Base-by-base conservation (phyloP, 2,797 vertebrate genomes). In the Squalus acanthias region DNA sequence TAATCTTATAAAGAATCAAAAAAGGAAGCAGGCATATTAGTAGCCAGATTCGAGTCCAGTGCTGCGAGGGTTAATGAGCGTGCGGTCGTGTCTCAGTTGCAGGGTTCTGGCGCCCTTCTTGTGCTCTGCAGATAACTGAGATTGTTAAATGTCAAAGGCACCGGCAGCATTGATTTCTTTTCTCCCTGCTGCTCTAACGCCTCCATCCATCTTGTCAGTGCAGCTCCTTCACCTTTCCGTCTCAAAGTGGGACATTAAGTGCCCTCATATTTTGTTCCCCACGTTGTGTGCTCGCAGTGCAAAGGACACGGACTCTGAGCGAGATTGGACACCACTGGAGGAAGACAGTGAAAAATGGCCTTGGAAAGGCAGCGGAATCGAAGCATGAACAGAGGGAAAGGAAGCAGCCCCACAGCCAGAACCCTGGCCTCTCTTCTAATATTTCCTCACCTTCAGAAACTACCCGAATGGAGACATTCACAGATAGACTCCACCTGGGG, bases 281-380 rank as follows among this genome's bases (percentile, higher is more conserved):
- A 12, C 12, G 24, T 29, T 26, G 94, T 22, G 7, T 0, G 94
- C 69, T 33, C 1, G 6, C 17, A 70, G 29, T 53, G 17, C 50
- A 53, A 60, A 95, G 94, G 94, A 95, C 94, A 76, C 70, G 17
- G 94, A n/a, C 94, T 74, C 10, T 53, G 70, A 57, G 50, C 2
- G 50, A 57, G 70, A 57, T 76, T 95, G 94, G 70, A 76, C 70
- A 20, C 69, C 13, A 20, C 26, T 46, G 53, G 50, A 29, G 72
- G 72, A 53, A 76, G 94, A 95, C 94, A 95, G 69, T 95, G 94
- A 95, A n/a, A 95, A 57, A 95, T 95, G 70, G 72, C 94, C 70
- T 13, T 8, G 2, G 53, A 53, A 76, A 95, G 39, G 13, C 94
- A 95, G 94, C 50, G 15, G 50, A 95, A 60, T 29, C 17, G 29